Evolutionary conservation across 2,113 vertebrate genomes (phyloP).

Genomic region (Camelus dromedarius): DNA sequence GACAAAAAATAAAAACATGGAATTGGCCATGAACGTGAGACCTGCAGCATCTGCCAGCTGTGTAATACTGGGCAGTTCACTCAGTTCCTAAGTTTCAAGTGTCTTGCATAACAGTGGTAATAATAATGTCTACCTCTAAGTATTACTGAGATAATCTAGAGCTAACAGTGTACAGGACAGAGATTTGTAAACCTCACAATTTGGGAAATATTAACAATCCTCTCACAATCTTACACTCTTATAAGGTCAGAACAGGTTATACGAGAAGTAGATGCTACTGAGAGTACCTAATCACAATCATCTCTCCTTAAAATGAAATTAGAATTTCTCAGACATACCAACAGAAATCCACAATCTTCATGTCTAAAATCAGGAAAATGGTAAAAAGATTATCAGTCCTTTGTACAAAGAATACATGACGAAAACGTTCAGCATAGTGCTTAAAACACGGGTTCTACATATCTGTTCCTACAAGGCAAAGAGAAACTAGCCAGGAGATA

Average conservation of each 20-base stretch:
- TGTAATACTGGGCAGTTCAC: background rate
- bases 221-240: background rate
- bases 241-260: background rate
- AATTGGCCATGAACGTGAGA: background rate
- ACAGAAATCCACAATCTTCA: slow-evolving; percentile 34
- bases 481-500: background rate
- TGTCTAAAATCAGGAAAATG: slow-evolving; percentile 18
- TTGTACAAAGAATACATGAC: background rate
- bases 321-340: background rate
- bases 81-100: background rate
- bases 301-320: slow-evolving; percentile 10
- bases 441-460: background rate
- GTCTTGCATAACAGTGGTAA: background rate
- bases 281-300: background rate
- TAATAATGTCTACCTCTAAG: background rate
- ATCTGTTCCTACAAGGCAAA: background rate
- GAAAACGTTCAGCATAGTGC: background rate
- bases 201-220: background rate
- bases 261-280: slow-evolving; percentile 27
- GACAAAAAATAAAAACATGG: background rate
- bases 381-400: background rate
- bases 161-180: background rate
- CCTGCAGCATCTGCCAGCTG: background rate
- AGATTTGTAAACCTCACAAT: slow-evolving; percentile 9
- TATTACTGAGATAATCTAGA: background rate